phyloP scores from a whole-genome alignment of 2,797 vertebrate genomes.

The Schizothorax lantsangensis region DNA sequence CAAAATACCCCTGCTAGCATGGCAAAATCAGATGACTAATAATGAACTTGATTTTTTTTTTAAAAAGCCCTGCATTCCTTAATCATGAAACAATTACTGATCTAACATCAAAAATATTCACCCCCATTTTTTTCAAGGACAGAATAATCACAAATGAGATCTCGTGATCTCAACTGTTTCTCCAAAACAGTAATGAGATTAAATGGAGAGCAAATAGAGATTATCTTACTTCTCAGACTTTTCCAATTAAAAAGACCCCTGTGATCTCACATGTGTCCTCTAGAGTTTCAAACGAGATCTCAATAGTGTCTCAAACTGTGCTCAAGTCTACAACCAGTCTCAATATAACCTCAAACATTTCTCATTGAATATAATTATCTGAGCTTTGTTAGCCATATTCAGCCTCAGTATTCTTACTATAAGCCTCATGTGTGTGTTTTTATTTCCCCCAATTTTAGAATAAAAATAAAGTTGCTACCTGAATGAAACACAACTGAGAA shows the following conservation, averaged over 20 bases:
- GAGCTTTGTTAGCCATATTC: background rate
- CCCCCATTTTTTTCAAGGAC: background rate
- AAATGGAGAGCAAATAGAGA: background rate
- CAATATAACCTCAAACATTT: background rate
- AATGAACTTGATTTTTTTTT: background rate
- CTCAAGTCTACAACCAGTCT: background rate
- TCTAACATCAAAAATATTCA: background rate
- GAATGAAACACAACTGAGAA: background rate
- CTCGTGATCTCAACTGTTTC: background rate
- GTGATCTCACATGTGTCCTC: background rate
- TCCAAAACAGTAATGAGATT: background rate
- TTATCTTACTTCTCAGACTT: background rate
- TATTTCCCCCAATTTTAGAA: background rate
- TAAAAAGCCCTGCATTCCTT: background rate
- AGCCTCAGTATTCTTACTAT: background rate
- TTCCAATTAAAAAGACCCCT: background rate
- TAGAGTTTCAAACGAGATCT: slow-evolving; percentile 8
- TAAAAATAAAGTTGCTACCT: background rate
- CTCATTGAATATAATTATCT: background rate
- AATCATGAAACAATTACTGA: background rate
- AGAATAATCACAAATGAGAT: background rate
- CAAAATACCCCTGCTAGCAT: background rate
- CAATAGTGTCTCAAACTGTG: background rate
- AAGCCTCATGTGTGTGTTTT: background rate
- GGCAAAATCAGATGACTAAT: slow-evolving; percentile 3